Percentiles rank a stretch among this genome's conserved stretches.
These are phyloP conservation scores for Bambusicola thoracicus DNA, from an alignment of 2,113 vertebrate species.

Conservation along the genomic window DNA sequence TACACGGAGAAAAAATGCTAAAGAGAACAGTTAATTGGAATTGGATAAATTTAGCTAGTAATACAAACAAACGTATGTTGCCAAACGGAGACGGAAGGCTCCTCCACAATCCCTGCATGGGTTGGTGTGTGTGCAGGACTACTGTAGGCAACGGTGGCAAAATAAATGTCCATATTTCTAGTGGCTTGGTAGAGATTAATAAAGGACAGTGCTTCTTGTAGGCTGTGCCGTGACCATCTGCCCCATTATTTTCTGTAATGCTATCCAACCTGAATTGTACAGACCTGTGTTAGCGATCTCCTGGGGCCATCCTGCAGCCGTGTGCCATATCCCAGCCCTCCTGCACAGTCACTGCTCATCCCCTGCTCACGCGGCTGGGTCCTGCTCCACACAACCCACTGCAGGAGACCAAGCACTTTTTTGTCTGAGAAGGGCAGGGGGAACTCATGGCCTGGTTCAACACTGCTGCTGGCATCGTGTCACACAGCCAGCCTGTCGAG, in stretches of 20 bases:
- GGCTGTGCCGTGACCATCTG: conserved; percentile 19
- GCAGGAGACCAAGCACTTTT: neutral
- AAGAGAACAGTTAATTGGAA: conserved; percentile 65
- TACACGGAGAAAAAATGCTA: conserved; percentile 42
- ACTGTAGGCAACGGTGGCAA: neutral
- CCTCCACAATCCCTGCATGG: neutral
- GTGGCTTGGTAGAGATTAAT: neutral
- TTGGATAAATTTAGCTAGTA: conserved; percentile 54
- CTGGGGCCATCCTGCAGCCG: neutral
- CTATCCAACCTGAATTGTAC: neutral
- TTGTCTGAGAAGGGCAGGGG: neutral
- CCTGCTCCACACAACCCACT: neutral
- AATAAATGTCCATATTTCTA: conserved; percentile 28
- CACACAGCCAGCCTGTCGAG: neutral
- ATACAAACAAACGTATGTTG: conserved; percentile 49
- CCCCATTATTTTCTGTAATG: neutral
- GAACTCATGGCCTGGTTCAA: neutral
- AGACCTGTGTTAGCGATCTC: neutral
- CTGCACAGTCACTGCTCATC: neutral
- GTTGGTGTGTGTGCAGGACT: neutral
- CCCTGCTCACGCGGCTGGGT: neutral
- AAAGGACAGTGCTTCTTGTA: conserved; percentile 21
- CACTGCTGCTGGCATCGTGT: neutral
- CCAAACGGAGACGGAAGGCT: conserved; percentile 37
- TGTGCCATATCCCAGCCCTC: fast-evolving